phyloP scores from a whole-genome alignment of 2,888 invertebrate species.

The Heterodera filipjevi region DNA sequence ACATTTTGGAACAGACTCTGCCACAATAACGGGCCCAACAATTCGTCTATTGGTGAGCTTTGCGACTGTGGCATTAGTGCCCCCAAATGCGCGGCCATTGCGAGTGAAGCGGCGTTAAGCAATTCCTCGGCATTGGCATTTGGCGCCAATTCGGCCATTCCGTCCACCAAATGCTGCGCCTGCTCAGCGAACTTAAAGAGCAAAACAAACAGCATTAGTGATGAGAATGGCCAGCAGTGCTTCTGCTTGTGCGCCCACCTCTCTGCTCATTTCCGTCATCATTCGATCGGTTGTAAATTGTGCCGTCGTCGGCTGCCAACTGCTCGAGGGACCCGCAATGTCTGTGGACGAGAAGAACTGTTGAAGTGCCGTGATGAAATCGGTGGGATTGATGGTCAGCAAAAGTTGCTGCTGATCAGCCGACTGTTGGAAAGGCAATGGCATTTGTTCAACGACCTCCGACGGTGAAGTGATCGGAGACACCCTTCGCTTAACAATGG shows the following conservation, averaged over 20 bases:
- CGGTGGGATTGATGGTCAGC: neutral
- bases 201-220: too few relatives aligned
- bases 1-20: neutral
- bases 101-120: conserved; percentile 11
- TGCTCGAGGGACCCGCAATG: neutral
- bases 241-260: neutral
- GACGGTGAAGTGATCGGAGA: neutral
- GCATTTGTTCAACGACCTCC: neutral
- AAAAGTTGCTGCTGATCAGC: neutral
- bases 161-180: neutral
- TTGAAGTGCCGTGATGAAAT: neutral
- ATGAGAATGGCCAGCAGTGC: too few relatives aligned
- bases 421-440: neutral
- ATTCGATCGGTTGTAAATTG: neutral
- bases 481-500: neutral
- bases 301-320: neutral
- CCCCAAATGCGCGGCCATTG: conserved; percentile 8
- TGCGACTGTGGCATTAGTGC: neutral
- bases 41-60: neutral
- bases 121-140: neutral
- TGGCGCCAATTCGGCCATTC: conserved; percentile 11
- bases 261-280: neutral
- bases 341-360: neutral
- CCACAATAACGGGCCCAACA: neutral
- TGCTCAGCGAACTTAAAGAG: conserved; percentile 3